Evolutionary conservation across 2,888 invertebrate species (phyloP).

Genomic region (Yponomeuta evonymella): DNA sequence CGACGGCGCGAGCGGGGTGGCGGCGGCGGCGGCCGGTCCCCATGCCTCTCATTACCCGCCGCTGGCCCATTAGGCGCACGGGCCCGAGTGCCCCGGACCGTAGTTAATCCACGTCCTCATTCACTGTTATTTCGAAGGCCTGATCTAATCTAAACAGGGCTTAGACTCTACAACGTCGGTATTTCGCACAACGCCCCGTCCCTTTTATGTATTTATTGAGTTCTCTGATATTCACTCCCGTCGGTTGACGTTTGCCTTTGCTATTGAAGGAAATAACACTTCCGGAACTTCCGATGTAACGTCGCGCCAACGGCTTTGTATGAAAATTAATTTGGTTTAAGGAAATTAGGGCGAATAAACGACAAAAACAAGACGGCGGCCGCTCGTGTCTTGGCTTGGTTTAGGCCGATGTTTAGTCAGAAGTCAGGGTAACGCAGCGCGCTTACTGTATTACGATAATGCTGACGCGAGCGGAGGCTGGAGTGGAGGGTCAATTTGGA

Average conservation of each 20-base stretch:
- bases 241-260: constrained; percentile 59
- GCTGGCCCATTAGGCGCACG: constrained; percentile 72
- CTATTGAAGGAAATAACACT: constrained; percentile 68
- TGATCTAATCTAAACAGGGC: constrained; percentile 76
- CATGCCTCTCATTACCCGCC: constrained; percentile 70
- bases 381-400: constrained; percentile 12
- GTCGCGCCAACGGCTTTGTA: constrained; percentile 49
- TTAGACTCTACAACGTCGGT: constrained; percentile 72
- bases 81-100: constrained; percentile 72
- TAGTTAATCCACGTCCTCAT: constrained; percentile 77
- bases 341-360: constrained; percentile 27
- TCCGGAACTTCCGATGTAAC: constrained; percentile 59
- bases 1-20: constrained; percentile 32
- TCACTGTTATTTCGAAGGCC: constrained; percentile 76
- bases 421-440: background rate
- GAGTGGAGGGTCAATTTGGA: constrained; percentile 69
- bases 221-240: constrained; percentile 55
- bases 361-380: constrained; percentile 22
- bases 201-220: constrained; percentile 69
- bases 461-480: constrained; percentile 42
- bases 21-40: constrained; percentile 41
- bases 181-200: constrained; percentile 66
- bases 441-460: constrained; percentile 30
- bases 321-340: constrained; percentile 52
- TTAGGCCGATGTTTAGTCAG: background rate